Percentiles rank a stretch among this genome's conserved stretches.
phyloP scores from a whole-genome alignment of 2,113 vertebrate species.

The Corvus hawaiiensis region DNA sequence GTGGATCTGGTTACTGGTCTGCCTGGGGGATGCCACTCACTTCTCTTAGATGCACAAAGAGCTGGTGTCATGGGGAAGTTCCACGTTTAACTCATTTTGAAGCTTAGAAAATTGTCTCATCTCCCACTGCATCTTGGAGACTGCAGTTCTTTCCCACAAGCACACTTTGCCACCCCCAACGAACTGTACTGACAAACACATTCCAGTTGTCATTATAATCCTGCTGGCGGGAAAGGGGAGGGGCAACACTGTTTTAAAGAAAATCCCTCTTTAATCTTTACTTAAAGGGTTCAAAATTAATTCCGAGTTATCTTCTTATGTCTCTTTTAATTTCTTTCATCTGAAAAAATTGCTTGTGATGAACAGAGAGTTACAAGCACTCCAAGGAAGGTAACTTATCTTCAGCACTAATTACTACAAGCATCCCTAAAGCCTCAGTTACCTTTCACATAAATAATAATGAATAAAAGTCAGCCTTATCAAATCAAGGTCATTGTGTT shows the following conservation, averaged over 20 bases:
- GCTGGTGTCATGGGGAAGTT: not conserved
- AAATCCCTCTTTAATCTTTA: not conserved
- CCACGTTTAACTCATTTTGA: not conserved
- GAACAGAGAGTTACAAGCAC: not conserved
- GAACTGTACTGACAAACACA: not conserved
- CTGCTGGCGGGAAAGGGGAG: not conserved
- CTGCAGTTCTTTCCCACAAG: not conserved
- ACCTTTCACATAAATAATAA: not conserved
- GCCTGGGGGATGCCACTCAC: not conserved
- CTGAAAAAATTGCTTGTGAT: not conserved
- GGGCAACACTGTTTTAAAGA: not conserved
- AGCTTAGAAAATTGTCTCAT: not conserved
- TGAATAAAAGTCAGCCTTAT: not conserved
- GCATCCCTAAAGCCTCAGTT: not conserved
- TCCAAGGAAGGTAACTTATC: not conserved
- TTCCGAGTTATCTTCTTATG: not conserved
- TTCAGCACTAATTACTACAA: not conserved
- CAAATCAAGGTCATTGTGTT: not conserved
- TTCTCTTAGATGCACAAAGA: not conserved
- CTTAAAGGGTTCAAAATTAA: not conserved
- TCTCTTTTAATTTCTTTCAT: not conserved
- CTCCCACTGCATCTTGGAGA: not conserved
- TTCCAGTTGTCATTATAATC: constrained; percentile 5
- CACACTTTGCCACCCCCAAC: not conserved
- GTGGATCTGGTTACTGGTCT: not conserved